Percentiles rank a stretch among this genome's conserved stretches.
phyloP scores from a whole-genome alignment of 2,113 vertebrate species.

The Barbus barbus region DNA sequence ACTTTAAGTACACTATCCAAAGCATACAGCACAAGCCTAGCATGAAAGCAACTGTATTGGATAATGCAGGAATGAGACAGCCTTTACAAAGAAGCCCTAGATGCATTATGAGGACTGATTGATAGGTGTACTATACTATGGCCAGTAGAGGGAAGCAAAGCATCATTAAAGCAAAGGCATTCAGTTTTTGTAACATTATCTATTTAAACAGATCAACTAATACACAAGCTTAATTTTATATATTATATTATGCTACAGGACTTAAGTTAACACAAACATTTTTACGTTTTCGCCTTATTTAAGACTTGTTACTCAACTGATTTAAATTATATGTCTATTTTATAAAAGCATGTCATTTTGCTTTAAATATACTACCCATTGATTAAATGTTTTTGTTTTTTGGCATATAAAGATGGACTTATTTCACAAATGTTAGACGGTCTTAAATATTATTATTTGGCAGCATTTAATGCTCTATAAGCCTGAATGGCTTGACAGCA shows the following conservation, averaged over 20 bases:
- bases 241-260: not conserved
- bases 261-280: no score
- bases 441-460: not conserved
- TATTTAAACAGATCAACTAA: not conserved
- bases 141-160: constrained; percentile 79
- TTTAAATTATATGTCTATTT: not conserved
- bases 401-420: no score
- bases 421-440: no score
- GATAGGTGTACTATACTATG: constrained; percentile 12
- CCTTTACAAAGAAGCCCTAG: constrained; percentile 28
- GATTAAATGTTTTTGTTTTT: no score
- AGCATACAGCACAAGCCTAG: constrained; percentile 73
- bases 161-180: constrained; percentile 59
- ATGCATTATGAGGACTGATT: not conserved
- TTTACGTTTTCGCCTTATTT: not conserved
- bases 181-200: constrained; percentile 3
- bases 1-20: constrained; percentile 19
- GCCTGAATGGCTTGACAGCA: not conserved
- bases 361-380: not conserved
- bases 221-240: not conserved
- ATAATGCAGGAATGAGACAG: constrained; percentile 71
- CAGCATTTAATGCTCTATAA: not conserved
- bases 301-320: not conserved
- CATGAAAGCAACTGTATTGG: constrained; percentile 71
- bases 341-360: not conserved